Percentiles rank a stretch among this genome's conserved stretches.
Evolutionary conservation across 2,797 vertebrate genomes (phyloP).

Genomic region (Bovichtus diacanthus): DNA sequence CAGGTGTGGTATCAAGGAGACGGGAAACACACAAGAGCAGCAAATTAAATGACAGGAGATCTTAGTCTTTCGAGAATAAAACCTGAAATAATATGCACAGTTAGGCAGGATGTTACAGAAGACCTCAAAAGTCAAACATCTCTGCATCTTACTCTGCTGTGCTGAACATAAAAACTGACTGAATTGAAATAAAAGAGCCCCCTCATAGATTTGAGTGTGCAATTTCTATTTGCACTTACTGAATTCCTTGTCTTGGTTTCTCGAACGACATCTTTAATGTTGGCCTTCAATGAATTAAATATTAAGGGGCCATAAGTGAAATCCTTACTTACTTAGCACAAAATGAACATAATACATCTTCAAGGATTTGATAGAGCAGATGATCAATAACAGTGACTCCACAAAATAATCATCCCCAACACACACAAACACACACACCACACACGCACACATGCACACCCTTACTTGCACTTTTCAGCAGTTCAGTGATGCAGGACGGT

Average conservation of each 20-base stretch:
- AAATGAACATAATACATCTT: constrained; percentile 59
- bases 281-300: constrained; percentile 40
- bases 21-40: too few relatives aligned
- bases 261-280: constrained; percentile 46
- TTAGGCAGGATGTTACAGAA: too few relatives aligned
- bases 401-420: constrained; percentile 22
- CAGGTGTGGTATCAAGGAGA: too few relatives aligned
- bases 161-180: background rate
- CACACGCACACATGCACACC: constrained; percentile 11
- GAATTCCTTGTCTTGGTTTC: constrained; percentile 35
- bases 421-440: background rate
- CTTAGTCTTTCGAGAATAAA: too few relatives aligned
- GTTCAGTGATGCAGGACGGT: constrained; percentile 28
- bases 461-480: constrained; percentile 43
- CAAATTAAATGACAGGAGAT: too few relatives aligned
- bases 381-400: constrained; percentile 54
- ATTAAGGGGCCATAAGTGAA: constrained; percentile 47
- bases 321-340: constrained; percentile 21
- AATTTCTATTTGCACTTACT: constrained; percentile 1
- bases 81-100: too few relatives aligned
- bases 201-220: background rate
- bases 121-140: too few relatives aligned
- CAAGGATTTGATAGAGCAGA: constrained; percentile 41
- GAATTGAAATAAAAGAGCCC: background rate
- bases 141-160: background rate